phyloP scores from a whole-genome alignment of 2,797 vertebrate genomes.

The Oreonectes daqikongensis region DNA sequence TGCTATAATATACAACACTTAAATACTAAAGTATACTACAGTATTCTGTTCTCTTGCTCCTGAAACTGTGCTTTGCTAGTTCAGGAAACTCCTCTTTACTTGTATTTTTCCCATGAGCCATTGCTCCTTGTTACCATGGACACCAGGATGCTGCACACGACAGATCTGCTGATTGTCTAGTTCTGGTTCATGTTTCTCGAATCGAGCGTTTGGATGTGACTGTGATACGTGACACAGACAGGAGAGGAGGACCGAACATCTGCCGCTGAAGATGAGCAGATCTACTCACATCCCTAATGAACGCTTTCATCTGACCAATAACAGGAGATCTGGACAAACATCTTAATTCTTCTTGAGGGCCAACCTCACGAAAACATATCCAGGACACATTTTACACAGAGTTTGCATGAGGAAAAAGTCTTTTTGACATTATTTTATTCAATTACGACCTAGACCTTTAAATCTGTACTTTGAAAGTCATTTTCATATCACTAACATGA shows the following conservation, averaged over 20 bases:
- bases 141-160: background rate
- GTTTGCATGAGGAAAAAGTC: too few species aligned
- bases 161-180: constrained; percentile 45
- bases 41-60: too few species aligned
- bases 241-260: background rate
- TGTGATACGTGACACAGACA: constrained; percentile 64
- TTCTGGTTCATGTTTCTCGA: constrained; percentile 65
- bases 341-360: constrained; percentile 39
- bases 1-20: too few species aligned
- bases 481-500: background rate
- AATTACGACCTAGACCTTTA: too few species aligned
- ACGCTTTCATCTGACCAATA: constrained; percentile 54
- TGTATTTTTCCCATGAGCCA: background rate
- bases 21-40: too few species aligned
- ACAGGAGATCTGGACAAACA: constrained; percentile 49
- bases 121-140: constrained; percentile 12
- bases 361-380: background rate
- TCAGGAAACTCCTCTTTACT: background rate
- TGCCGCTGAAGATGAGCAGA: constrained; percentile 52
- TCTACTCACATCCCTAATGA: constrained; percentile 47
- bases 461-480: too few species aligned
- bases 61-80: background rate
- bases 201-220: constrained; percentile 65
- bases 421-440: too few species aligned
- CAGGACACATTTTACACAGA: background rate